These are phyloP conservation scores for Periophthalmus modestus DNA, from an alignment of 2,113 vertebrate species.

Conservation along the genomic window DNA sequence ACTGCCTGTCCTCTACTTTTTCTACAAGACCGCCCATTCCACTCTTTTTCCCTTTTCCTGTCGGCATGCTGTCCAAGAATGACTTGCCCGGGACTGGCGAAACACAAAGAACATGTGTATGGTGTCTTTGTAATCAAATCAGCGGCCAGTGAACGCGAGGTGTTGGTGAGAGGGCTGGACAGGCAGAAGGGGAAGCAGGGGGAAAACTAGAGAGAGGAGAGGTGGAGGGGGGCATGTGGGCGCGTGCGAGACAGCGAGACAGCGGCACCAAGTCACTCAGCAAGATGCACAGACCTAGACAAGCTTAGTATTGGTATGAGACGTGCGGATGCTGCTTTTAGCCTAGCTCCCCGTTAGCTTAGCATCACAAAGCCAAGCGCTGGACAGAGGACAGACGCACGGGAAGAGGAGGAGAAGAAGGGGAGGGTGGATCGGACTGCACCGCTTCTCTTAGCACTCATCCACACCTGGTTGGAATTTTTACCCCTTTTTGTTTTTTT, in stretches of 20 bases:
- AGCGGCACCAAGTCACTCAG: constrained; percentile 67
- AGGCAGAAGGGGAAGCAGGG: constrained; percentile 42
- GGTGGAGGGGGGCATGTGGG: constrained; percentile 80
- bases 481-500: constrained; percentile 33
- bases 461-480: constrained; percentile 67
- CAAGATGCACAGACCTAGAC: constrained; percentile 36
- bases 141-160: constrained; percentile 45
- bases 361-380: constrained; percentile 77
- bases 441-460: constrained; percentile 45
- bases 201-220: constrained; percentile 40
- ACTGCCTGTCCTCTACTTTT: background rate
- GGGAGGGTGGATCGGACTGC: constrained; percentile 63
- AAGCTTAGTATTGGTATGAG: constrained; percentile 65
- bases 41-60: constrained; percentile 22
- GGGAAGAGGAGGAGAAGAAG: constrained; percentile 54
- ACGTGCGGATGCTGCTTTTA: constrained; percentile 61
- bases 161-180: constrained; percentile 62
- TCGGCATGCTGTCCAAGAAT: constrained; percentile 72
- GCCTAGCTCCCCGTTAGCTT: constrained; percentile 78
- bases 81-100: constrained; percentile 69
- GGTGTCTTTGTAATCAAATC: constrained; percentile 50
- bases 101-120: constrained; percentile 73
- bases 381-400: constrained; percentile 68
- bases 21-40: background rate
- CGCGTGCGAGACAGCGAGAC: constrained; percentile 76